Base-by-base conservation (phyloP, 35 echinoderm and acorn worm genomes). In the Heliocidaris tuberculata region DNA sequence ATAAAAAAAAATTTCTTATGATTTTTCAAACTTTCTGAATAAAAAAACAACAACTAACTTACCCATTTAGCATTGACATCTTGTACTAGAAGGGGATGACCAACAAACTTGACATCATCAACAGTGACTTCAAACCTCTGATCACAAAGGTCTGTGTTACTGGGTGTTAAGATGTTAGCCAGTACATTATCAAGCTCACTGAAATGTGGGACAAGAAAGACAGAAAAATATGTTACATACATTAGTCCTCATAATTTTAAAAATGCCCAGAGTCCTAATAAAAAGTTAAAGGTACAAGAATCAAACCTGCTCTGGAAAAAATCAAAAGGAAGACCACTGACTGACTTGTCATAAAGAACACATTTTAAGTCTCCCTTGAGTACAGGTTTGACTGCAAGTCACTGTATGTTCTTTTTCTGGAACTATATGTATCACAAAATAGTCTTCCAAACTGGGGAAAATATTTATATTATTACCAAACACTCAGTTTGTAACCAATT, bases 91-190 rank as follows among this genome's bases (percentile, higher is more conserved):
- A 96, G 96, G 50, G 98, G 98, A 94, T 97, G 97, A 17, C 98
- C 98, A 32, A 99, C 98, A 97, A 99, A 99, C 94, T 97, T 99
- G 12, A 97, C 97, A 96, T 99, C 97, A 94, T 99, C 98, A 2
- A 99, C 94, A 12, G 97, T 99, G 92, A 99, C 96, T 65, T 97
- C 98, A 99, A 99, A 99, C n/a, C 94, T 95, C 9, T 94, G 95
- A 19, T 96, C 96, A 96, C 98, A 97, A 85, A 99, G 60, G 13
- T 93, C 95, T 30, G 94, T 96, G 59, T 97, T 97, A 30, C 94
- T 97, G 48, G 97, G 90, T 60, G 96, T 95, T 27, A 99, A 85
- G 94, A 99, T 97, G 89, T 96, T 96, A 59, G 98, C 95, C 31
- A 99, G 92, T 31, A 99, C 97, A 56, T 97, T 94, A 86, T 99